Conservation (phyloP, 2,888 invertebrate species). For the Eudasyphora cyanicolor region DNA sequence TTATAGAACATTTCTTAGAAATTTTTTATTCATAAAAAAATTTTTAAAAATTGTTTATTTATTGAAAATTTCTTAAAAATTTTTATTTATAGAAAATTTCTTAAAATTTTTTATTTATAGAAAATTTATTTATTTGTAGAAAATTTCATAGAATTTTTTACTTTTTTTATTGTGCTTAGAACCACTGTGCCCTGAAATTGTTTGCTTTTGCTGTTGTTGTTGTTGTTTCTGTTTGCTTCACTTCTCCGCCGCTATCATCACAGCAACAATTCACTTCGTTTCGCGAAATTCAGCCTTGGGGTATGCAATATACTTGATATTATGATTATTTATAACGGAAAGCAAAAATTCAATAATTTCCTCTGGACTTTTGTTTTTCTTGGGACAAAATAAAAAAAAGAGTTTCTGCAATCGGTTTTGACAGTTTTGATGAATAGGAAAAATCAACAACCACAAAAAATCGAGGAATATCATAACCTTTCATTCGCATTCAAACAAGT, state of each 20-base stretch:
- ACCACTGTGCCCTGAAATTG: too few species aligned
- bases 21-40: too few species aligned
- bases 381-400: not conserved
- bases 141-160: too few species aligned
- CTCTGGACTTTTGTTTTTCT: not conserved
- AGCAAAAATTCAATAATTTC: not conserved
- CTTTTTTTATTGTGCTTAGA: too few species aligned
- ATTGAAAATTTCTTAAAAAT: too few species aligned
- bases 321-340: not conserved
- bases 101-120: too few species aligned
- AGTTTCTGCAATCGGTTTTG: constrained; percentile 8
- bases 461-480: not conserved
- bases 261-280: not conserved
- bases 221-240: not conserved
- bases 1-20: too few species aligned
- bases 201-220: too few species aligned
- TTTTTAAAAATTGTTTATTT: too few species aligned
- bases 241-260: not conserved
- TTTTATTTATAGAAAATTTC: too few species aligned
- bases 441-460: not conserved
- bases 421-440: not conserved
- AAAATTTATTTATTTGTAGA: too few species aligned
- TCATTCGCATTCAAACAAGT: not conserved
- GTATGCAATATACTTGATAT: constrained; percentile 12
- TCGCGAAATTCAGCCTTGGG: not conserved